Conservation (phyloP, 64 coral and sea anemone species). For the Actinia tenebrosa region DNA sequence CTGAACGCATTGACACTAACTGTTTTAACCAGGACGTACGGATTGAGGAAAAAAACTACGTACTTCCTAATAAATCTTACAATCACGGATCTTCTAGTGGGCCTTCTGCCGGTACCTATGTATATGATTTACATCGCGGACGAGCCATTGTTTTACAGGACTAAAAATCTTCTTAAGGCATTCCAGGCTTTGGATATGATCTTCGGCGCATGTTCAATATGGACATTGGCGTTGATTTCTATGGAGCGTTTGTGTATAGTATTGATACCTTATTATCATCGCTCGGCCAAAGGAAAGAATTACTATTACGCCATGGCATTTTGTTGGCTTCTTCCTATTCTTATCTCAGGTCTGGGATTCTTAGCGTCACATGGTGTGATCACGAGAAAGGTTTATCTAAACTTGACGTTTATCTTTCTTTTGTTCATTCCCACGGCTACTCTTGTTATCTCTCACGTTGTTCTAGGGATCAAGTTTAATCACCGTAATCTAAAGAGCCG, state of each 20-base stretch:
- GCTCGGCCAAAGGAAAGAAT: not conserved
- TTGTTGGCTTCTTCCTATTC: conserved; percentile 4
- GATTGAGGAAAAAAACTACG: conserved; percentile 11
- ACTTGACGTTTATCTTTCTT: conserved; percentile 1
- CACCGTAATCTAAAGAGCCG: conserved; percentile 12
- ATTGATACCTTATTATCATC: not conserved
- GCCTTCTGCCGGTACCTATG: conserved; percentile 3
- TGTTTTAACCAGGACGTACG: not conserved
- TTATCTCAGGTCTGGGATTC: not conserved
- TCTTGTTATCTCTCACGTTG: conserved; percentile 19
- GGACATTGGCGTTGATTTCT: conserved; percentile 22
- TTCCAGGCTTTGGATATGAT: conserved; percentile 24
- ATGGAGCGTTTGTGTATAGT: conserved; percentile 18
- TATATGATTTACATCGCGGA: conserved; percentile 19
- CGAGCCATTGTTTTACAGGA: not conserved
- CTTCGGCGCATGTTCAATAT: conserved; percentile 25
- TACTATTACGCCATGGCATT: conserved; percentile 13
- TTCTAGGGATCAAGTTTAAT: conserved; percentile 5
- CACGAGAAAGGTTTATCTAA: not conserved
- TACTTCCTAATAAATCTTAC: conserved; percentile 24
- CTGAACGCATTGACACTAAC: conserved; percentile 15
- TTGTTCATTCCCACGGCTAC: conserved; percentile 21
- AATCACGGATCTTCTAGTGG: conserved; percentile 15
- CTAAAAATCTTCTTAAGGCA: not conserved
- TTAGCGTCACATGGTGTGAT: not conserved